These are phyloP conservation scores for Acromyrmex charruanus DNA, from an alignment of 1,140 invertebrate genomes.

Conservation along the genomic window DNA sequence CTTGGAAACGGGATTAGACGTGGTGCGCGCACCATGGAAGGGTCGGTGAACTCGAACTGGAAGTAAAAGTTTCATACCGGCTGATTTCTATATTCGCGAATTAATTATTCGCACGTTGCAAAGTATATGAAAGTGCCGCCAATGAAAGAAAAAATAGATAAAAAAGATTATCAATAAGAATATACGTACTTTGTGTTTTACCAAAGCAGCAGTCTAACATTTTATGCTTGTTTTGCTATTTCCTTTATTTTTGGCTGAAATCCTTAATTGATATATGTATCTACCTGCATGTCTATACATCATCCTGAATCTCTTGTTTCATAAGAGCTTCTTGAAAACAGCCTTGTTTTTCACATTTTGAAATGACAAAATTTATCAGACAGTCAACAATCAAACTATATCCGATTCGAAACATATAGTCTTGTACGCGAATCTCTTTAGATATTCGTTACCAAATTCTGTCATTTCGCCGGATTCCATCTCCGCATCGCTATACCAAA, in stretches of 20 bases:
- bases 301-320: background rate
- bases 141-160: background rate
- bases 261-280: background rate
- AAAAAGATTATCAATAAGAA: background rate
- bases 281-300: background rate
- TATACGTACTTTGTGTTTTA: background rate
- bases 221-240: background rate
- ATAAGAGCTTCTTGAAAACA: background rate
- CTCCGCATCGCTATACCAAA: background rate
- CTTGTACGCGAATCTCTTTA: background rate
- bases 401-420: background rate
- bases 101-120: conserved; percentile 50
- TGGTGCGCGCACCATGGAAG: conserved; percentile 8
- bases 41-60: conserved; percentile 44
- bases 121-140: background rate
- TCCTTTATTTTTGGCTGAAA: background rate
- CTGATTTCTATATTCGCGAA: conserved; percentile 27
- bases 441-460: background rate
- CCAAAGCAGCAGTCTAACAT: background rate
- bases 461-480: background rate
- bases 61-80: conserved; percentile 53
- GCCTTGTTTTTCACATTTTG: background rate
- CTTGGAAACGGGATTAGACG: conserved; percentile 38
- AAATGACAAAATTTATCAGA: conserved; percentile 14
- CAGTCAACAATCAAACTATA: background rate